Conservation (phyloP, 2,888 invertebrate species). For the Heliconius aoede region DNA sequence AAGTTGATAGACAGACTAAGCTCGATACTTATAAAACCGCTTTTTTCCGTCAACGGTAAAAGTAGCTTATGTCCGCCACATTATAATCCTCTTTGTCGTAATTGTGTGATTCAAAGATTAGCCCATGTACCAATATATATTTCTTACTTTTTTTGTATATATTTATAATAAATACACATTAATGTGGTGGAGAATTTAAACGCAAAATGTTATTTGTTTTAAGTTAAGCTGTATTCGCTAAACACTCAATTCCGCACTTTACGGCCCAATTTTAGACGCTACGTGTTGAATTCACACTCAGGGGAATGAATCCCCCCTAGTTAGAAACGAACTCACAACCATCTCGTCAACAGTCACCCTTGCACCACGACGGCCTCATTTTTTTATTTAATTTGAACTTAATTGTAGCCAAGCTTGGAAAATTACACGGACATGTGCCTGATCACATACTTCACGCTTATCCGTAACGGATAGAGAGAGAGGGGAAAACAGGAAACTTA, state of each 20-base stretch:
- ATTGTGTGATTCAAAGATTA: not conserved
- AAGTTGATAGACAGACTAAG: not conserved
- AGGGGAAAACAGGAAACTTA: too few species aligned
- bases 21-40: not conserved
- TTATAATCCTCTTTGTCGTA: slow-evolving; percentile 15
- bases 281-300: too few species aligned
- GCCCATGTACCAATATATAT: not conserved
- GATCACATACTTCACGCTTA: not conserved
- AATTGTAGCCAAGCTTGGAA: not conserved
- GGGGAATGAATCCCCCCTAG: too few species aligned
- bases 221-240: too few species aligned
- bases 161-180: not conserved
- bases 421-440: not conserved
- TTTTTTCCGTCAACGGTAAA: not conserved
- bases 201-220: not conserved
- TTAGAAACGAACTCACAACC: too few species aligned
- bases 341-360: too few species aligned
- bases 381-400: too few species aligned
- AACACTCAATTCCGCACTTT: too few species aligned
- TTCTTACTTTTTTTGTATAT: not conserved
- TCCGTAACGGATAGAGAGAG: not conserved
- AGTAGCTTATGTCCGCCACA: slow-evolving; percentile 13
- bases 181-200: not conserved
- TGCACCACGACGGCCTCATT: too few species aligned
- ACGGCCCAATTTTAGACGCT: too few species aligned